Conservation (phyloP, 2,113 vertebrate species). For the Climacteris rufus region DNA sequence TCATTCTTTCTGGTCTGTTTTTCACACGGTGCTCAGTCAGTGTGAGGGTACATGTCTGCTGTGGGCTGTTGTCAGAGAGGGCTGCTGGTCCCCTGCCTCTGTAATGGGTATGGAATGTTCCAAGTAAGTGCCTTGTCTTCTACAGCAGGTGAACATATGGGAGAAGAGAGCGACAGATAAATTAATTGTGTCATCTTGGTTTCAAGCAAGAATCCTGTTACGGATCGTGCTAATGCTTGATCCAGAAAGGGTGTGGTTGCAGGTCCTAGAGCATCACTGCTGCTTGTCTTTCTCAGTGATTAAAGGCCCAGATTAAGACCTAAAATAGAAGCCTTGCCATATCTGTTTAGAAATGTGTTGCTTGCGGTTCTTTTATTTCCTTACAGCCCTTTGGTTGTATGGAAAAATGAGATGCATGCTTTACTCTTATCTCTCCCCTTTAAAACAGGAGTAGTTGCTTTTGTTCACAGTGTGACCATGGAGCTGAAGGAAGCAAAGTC, state of each 20-base stretch:
- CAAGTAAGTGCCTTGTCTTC: background rate
- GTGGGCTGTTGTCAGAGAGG: background rate
- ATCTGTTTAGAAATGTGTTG: background rate
- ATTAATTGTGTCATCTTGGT: background rate
- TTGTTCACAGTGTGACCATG: background rate
- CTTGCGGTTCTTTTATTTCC: background rate
- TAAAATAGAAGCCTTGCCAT: background rate
- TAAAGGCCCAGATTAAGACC: background rate
- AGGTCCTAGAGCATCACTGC: background rate
- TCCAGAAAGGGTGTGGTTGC: background rate
- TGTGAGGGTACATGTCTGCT: fast-evolving
- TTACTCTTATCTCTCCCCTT: background rate
- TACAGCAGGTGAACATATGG: fast-evolving
- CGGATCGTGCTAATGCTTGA: background rate
- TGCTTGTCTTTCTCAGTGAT: background rate
- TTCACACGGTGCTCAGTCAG: background rate
- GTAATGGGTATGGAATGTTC: fast-evolving
- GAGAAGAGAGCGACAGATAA: background rate
- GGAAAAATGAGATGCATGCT: background rate
- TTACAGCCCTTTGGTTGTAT: background rate
- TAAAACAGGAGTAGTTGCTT: background rate
- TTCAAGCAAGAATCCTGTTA: background rate
- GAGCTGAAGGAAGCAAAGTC: background rate
- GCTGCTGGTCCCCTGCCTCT: background rate
- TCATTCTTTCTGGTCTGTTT: background rate